Percentiles rank a stretch among this genome's conserved stretches.
These are phyloP conservation scores for Misgurnus anguillicaudatus DNA, from an alignment of 2,113 vertebrate genomes.

Conservation along the genomic window DNA sequence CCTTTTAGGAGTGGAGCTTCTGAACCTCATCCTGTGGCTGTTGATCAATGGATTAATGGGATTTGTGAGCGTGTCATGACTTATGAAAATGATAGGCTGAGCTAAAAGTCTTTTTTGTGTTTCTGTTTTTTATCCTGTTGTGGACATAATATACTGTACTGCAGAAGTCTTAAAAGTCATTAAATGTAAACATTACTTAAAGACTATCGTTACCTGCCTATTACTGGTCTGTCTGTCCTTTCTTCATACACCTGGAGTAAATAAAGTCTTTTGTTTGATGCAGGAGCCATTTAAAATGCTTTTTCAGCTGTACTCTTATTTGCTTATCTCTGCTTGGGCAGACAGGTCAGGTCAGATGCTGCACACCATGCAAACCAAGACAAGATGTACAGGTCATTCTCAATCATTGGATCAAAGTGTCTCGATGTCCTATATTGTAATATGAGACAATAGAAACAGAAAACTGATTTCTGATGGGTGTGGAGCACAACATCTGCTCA, in stretches of 20 bases:
- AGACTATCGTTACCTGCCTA: background rate
- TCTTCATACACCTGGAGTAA: conserved; percentile 6
- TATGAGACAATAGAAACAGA: background rate
- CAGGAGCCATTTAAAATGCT: conserved; percentile 1
- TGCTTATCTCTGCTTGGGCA: conserved; percentile 2
- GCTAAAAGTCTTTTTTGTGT: background rate
- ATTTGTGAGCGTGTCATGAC: conserved; percentile 14
- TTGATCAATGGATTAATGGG: conserved; percentile 41
- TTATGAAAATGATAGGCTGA: conserved; percentile 31
- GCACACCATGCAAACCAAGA: background rate
- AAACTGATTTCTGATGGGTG: background rate
- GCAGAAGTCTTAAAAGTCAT: background rate
- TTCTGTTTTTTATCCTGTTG: background rate
- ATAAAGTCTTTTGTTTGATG: conserved; percentile 4
- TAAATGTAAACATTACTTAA: background rate
- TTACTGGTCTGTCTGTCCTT: background rate
- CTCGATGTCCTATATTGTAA: background rate
- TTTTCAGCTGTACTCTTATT: conserved; percentile 16
- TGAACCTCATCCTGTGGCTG: conserved; percentile 10
- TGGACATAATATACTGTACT: background rate
- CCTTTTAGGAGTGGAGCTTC: background rate
- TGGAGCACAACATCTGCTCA: background rate
- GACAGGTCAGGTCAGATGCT: background rate
- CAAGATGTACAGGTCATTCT: background rate
- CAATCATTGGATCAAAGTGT: background rate